A percentile compares a stretch with the other conserved stretches of the same genome.
These are phyloP conservation scores for Pao palembangensis DNA, from an alignment of 2,113 vertebrate genomes.

Conservation along the genomic window DNA sequence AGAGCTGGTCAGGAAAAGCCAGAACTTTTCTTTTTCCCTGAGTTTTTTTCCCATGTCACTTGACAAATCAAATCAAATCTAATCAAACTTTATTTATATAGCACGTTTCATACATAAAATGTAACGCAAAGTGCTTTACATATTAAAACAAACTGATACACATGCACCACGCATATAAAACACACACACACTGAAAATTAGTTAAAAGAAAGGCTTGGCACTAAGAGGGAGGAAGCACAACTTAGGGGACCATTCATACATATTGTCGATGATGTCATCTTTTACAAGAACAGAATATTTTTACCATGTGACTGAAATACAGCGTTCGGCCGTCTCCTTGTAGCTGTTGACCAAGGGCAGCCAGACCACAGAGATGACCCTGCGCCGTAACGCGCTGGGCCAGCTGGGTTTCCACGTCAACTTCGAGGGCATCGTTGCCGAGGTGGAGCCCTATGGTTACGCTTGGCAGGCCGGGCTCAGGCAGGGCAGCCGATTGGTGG, in stretches of 20 bases:
- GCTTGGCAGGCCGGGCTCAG: conserved; percentile 94
- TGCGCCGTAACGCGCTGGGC: conserved; percentile 89
- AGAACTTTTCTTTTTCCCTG: background rate
- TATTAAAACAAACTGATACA: too few relatives aligned
- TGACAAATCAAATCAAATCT: too few relatives aligned
- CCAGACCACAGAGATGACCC: conserved; percentile 92
- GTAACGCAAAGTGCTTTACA: too few relatives aligned
- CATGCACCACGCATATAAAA: too few relatives aligned
- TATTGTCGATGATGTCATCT: too few relatives aligned
- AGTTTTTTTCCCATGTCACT: background rate
- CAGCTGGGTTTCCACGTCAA: conserved; percentile 97
- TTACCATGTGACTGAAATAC: background rate
- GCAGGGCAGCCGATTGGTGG: conserved; percentile 92
- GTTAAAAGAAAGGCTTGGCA: too few relatives aligned
- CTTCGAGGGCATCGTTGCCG: conserved; percentile 94
- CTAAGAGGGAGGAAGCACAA: too few relatives aligned
- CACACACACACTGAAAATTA: too few relatives aligned
- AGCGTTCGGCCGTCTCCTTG: conserved; percentile 2
- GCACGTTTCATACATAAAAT: too few relatives aligned
- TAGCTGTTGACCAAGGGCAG: conserved; percentile 93
- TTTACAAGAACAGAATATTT: too few relatives aligned
- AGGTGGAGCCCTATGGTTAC: conserved; percentile 92
- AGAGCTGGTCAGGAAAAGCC: background rate
- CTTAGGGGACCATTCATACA: too few relatives aligned
- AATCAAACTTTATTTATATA: too few relatives aligned